Evolutionary conservation across 2,797 vertebrate species (phyloP), one percentile per base, ranked within the genome.

Genomic region (Novumbra hubbsi): DNA sequence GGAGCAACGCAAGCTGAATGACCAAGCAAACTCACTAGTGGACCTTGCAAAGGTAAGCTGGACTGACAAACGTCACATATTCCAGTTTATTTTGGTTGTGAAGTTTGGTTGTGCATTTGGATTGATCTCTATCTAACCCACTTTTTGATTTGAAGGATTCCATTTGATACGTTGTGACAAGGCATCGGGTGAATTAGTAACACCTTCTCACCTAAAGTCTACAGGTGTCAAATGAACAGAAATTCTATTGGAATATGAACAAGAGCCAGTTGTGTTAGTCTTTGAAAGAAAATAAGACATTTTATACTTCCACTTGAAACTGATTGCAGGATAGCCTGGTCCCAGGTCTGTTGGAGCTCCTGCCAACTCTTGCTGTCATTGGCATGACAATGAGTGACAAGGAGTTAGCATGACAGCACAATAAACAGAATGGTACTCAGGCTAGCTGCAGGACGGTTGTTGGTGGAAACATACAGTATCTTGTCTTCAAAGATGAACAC

Each of bases 21-120:
- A 99, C 92, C 97, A 99, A 95, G 97, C 98, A 87, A 99, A 99
- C 90, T 98, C 97, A 85, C 95, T 99, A 93, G 98, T 98, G 95
- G 98, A 99, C 90, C 95, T 99, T 89, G 97, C 97, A 83, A 99
- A 99, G 97, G 98, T 99, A 94, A 95, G 96, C 76, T 85, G 85
- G 88, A 87, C 83, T 66, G 82, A 84, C 92, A 83, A 80, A 81
- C 48, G 38, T 34, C 48, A 17, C 49, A n/a, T 28, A 41, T 62
- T 63, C 52, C 19, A n/a, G 50, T 41, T 81, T 75, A 71, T 86
- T 73, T 83, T 83, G 65, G 16, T 45, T 50, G 86, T 72, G 88
- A 81, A 72, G 66, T 41, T 71, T 32, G 28, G 55, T 71, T 71
- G 30, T 65, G 17, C 30, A 34, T 30, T 34, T 34, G 69, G 68